A percentile compares a stretch with the other conserved stretches of the same genome.
Evolutionary conservation across 2,113 vertebrate genomes (phyloP).

Genomic region (Sorex fumeus): DNA sequence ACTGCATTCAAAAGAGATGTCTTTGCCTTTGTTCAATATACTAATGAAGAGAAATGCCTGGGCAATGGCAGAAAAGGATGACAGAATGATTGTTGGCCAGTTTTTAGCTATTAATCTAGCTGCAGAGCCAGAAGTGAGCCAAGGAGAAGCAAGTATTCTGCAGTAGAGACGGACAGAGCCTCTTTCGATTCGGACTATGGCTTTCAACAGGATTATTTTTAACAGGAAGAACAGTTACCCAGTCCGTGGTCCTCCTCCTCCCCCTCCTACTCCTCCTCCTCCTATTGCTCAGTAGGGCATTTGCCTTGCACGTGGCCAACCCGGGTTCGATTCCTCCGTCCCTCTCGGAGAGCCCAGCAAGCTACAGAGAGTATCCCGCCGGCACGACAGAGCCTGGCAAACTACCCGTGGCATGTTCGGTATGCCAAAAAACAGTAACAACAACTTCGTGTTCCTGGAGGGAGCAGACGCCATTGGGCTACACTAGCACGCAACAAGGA

Average conservation of each 20-base stretch:
- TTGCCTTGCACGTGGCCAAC: too few species aligned
- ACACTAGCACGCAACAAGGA: too few species aligned
- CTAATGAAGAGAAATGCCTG: constrained; percentile 92
- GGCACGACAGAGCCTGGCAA: too few species aligned
- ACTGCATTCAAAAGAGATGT: constrained; percentile 94
- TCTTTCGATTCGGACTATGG: not conserved
- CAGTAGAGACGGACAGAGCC: not conserved
- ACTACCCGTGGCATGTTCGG: too few species aligned
- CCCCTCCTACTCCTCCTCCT: constrained; percentile 83
- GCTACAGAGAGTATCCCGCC: too few species aligned
- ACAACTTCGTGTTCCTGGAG: too few species aligned
- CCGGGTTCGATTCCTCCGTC: too few species aligned
- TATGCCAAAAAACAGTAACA: too few species aligned
- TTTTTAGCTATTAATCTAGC: constrained; percentile 88
- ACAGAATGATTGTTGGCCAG: constrained; percentile 94
- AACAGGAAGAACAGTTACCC: constrained; percentile 93
- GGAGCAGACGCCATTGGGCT: too few species aligned
- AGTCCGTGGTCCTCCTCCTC: constrained; percentile 90
- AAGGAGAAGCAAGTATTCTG: not conserved
- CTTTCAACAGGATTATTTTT: not conserved
- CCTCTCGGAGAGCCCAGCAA: too few species aligned
- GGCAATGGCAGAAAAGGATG: constrained; percentile 92
- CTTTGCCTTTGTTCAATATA: constrained; percentile 94
- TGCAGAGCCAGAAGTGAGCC: not conserved
- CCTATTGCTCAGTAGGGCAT: too few species aligned